phyloP scores from a whole-genome alignment of 2,113 vertebrate species.

The Tupaia tana region DNA sequence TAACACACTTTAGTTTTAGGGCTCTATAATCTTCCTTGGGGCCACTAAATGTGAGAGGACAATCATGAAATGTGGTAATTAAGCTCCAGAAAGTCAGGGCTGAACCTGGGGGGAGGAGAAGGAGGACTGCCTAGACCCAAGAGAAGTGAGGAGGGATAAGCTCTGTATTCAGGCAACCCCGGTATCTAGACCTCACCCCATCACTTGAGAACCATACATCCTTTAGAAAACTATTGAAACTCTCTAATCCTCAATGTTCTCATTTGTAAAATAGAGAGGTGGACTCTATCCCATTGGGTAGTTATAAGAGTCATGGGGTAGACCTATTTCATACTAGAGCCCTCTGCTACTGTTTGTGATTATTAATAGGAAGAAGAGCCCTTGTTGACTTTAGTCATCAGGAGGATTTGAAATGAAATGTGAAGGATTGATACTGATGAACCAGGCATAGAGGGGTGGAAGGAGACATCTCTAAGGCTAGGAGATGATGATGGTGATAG shows the following conservation, averaged over 20 bases:
- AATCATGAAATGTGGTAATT: neutral
- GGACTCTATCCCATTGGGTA: neutral
- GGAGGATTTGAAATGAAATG: neutral
- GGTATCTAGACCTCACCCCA: neutral
- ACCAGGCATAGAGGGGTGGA: neutral
- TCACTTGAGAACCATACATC: neutral
- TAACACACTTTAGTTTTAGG: neutral
- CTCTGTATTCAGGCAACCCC: neutral
- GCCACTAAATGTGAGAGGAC: neutral
- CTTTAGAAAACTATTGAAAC: neutral
- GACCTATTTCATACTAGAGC: too few species aligned
- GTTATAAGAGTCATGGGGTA: neutral
- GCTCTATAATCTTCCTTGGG: neutral
- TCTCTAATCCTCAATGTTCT: neutral
- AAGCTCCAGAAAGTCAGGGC: neutral
- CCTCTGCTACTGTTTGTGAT: neutral
- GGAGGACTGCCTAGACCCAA: neutral
- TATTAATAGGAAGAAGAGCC: neutral
- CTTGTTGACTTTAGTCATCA: neutral
- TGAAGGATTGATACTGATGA: neutral
- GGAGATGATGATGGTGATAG: neutral
- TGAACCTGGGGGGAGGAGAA: neutral
- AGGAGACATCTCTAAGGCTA: neutral
- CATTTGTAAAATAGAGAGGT: neutral
- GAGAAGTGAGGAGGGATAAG: neutral